Conservation (phyloP, 2,113 vertebrate species). For the Pycnonotus jocosus region DNA sequence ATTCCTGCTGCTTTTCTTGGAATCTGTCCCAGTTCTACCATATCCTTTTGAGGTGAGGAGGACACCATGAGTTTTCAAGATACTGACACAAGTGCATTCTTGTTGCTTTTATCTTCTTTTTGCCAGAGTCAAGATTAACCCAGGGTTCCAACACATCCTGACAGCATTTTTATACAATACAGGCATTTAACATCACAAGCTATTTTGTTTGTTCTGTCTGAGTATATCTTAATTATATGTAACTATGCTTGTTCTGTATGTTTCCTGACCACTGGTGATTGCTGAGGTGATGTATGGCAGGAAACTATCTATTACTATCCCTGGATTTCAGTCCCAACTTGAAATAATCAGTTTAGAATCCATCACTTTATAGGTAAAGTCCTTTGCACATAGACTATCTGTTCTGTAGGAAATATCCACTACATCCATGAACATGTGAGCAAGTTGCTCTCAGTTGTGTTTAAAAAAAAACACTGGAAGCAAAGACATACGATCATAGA, state of each 20-base stretch:
- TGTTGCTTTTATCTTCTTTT: too few species aligned
- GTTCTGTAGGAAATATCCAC: background rate
- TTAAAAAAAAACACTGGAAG: background rate
- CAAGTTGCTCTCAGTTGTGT: background rate
- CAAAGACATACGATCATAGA: background rate
- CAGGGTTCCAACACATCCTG: too few species aligned
- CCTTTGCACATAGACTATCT: background rate
- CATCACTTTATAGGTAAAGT: background rate
- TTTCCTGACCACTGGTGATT: background rate
- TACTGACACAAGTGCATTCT: background rate
- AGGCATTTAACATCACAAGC: accelerated
- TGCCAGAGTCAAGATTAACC: too few species aligned
- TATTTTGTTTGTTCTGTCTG: background rate
- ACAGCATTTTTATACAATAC: background rate
- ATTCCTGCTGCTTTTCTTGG: background rate
- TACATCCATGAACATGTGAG: background rate
- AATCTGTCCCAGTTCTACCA: background rate
- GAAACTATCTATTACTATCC: background rate
- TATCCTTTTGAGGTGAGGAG: background rate
- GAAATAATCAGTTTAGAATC: background rate
- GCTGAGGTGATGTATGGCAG: background rate
- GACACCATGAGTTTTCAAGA: background rate
- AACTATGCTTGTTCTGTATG: background rate
- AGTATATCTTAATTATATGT: background rate
- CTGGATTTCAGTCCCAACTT: background rate